Evolutionary conservation across 1,140 invertebrate genomes (phyloP), one percentile per base, ranked within the genome.

Genomic region (Polyergus mexicanus): DNA sequence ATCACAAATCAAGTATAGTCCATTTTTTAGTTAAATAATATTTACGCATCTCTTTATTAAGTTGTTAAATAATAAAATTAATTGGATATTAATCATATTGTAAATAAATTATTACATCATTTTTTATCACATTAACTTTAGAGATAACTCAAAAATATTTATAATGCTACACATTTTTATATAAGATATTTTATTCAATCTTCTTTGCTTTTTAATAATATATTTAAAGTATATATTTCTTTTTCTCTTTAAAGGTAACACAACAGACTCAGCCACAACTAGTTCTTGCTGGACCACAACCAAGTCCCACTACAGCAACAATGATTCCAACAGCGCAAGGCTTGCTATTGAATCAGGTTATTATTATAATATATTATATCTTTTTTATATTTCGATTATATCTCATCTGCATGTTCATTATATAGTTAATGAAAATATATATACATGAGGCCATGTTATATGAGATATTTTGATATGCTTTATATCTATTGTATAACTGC

Each of bases 291-390:
- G 90, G 95, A 51, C 94, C 94, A 25, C 95, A 95, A 80, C 93
- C 92, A 84, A 95, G 91, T 92, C 94, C 91, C 41, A 92, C 89
- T 28, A 93, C 94, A 41, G 92, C 93, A 38, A 93, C 94, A 22
- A 94, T 95, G 94, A 95, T 95, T 74, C 94, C 94, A 19, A 94
- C 95, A 32, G 93, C 94, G n/a, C 94, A 95, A 77, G 95, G 94
- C 86, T 91, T 95, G 41, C 69, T 95, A 6, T 78, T 95, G 35
- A 95, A 95, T 90, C 94, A 95, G 93, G 94, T 95, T 86, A 90
- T 83, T 92, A 90, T 86, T 75, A 86, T 7, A 25, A 47, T 25
- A 62, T 25, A 38, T 41, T 38, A 62, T 22, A 38, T 41, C 2
- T 85, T 3, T 62, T 56, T 86, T 60, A 10, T 69, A 54, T 63